These are phyloP conservation scores for Heterocephalus glaber DNA, from an alignment of 2,113 vertebrate genomes.

Conservation along the genomic window DNA sequence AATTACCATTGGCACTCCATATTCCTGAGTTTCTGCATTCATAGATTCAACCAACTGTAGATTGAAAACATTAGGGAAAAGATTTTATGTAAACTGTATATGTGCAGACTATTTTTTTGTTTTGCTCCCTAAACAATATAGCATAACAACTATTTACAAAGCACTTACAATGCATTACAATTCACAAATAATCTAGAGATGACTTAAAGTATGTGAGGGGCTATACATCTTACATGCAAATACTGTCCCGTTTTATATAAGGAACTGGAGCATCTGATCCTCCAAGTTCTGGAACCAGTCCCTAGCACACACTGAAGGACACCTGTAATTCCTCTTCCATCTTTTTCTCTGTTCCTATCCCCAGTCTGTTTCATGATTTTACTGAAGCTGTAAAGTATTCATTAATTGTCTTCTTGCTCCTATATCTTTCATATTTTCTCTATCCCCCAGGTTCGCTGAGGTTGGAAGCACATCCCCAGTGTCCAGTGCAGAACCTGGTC, in stretches of 20 bases:
- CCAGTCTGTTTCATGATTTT: background rate
- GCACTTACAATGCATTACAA: background rate
- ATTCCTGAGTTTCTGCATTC: background rate
- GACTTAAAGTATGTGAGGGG: background rate
- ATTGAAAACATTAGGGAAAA: background rate
- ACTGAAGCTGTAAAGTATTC: background rate
- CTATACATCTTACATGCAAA: background rate
- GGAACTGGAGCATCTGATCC: background rate
- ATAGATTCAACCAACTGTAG: background rate
- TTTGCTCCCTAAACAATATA: background rate
- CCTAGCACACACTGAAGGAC: background rate
- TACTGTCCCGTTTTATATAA: background rate
- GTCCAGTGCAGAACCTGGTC: background rate
- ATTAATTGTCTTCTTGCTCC: background rate
- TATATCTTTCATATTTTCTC: background rate
- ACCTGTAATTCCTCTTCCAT: background rate
- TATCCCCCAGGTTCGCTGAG: background rate
- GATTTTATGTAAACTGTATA: background rate
- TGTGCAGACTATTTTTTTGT: background rate
- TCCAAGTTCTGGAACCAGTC: background rate
- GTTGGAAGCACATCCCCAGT: background rate
- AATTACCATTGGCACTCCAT: background rate
- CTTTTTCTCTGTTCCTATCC: background rate
- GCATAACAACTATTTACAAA: background rate
- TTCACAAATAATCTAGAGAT: background rate